These are phyloP conservation scores for Stegostoma tigrinum DNA, from an alignment of 2,113 vertebrate genomes.

Conservation along the genomic window DNA sequence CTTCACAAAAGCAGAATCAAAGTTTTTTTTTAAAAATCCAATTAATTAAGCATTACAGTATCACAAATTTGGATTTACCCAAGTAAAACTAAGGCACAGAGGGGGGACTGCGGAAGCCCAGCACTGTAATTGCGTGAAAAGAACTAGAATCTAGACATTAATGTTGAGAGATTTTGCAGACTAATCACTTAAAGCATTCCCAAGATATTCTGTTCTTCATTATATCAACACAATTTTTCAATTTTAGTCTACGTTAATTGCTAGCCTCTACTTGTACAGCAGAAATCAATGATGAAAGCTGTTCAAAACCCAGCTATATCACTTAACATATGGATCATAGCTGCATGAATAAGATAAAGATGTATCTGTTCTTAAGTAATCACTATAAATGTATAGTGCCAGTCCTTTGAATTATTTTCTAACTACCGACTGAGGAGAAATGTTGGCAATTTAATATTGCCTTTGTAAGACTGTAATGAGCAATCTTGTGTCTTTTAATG, in stretches of 20 bases:
- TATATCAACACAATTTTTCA: neutral
- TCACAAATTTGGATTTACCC: neutral
- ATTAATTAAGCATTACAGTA: neutral
- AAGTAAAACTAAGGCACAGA: neutral
- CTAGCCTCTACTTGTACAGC: neutral
- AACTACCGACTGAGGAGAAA: neutral
- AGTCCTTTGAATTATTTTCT: neutral
- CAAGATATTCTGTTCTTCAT: neutral
- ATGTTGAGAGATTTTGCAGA: neutral
- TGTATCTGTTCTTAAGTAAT: neutral
- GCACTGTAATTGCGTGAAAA: neutral
- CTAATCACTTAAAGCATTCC: neutral
- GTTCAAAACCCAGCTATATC: neutral
- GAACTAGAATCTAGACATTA: neutral
- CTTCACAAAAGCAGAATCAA: neutral
- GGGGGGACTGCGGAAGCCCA: neutral
- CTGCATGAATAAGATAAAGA: neutral
- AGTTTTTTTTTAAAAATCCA: neutral
- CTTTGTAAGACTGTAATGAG: neutral
- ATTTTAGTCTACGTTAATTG: neutral
- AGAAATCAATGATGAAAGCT: neutral
- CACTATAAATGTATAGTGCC: neutral
- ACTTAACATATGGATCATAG: neutral
- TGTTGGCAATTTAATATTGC: neutral
- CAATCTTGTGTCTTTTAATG: neutral